A percentile compares a stretch with the other conserved stretches of the same genome.
phyloP scores from a whole-genome alignment of 1,140 invertebrate species.

The Cyphomyrmex costatus region DNA sequence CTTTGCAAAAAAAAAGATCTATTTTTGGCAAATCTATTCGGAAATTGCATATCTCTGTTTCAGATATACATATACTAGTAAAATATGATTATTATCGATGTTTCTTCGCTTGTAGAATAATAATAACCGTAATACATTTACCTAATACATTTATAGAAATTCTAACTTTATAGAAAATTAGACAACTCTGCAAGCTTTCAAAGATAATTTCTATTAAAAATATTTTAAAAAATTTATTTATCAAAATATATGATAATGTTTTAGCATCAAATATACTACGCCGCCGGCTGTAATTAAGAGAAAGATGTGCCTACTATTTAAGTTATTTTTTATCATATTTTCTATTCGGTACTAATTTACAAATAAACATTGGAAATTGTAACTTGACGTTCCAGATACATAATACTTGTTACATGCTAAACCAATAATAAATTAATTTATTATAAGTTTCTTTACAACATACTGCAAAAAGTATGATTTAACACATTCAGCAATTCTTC shows the following conservation, averaged over 20 bases:
- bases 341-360: no score
- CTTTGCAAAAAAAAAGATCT: no score
- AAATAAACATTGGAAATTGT: no score
- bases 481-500: no score
- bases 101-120: background rate
- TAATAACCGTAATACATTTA: background rate
- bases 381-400: no score
- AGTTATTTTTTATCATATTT: no score
- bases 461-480: no score
- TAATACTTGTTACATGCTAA: no score
- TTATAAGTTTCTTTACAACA: no score
- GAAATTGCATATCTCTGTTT: background rate
- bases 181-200: background rate
- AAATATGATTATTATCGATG: conserved; percentile 1
- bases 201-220: background rate
- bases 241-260: background rate
- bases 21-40: no score
- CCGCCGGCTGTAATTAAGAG: background rate
- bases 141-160: background rate
- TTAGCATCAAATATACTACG: background rate
- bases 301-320: no score
- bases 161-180: background rate
- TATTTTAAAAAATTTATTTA: conserved; percentile 1
- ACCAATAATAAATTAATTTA: no score
- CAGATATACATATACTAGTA: background rate